Percentiles rank a stretch among this genome's conserved stretches.
These are phyloP conservation scores for Drosophila quinaria DNA, from an alignment of 2,888 invertebrate species.

Conservation along the genomic window DNA sequence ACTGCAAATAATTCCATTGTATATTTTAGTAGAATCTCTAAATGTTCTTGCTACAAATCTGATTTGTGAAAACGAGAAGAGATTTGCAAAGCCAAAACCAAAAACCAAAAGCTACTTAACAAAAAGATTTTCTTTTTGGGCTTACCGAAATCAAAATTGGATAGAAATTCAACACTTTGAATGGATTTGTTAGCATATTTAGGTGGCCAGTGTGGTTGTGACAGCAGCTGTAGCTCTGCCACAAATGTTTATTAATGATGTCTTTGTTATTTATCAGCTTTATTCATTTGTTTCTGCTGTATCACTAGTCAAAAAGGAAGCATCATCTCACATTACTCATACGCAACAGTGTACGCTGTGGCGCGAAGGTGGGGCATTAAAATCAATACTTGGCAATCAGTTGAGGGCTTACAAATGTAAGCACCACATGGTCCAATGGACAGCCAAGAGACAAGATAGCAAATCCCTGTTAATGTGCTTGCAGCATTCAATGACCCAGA, in stretches of 20 bases:
- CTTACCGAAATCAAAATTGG: conserved; percentile 35
- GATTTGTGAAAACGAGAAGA: conserved; percentile 47
- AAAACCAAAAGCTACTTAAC: conserved; percentile 43
- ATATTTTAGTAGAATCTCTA: conserved; percentile 15
- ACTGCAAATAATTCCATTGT: not conserved
- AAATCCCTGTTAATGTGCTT: conserved; percentile 69
- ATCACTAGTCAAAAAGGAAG: conserved; percentile 4
- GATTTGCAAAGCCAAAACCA: conserved; percentile 18
- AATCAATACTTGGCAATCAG: conserved; percentile 75
- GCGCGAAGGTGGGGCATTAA: conserved; percentile 14
- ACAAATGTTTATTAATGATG: conserved; percentile 69
- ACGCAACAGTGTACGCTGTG: conserved; percentile 18
- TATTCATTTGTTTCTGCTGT: conserved; percentile 43
- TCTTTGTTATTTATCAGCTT: conserved; percentile 56
- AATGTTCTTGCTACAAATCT: conserved; percentile 49
- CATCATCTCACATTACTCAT: conserved; percentile 48
- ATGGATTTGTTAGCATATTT: conserved; percentile 50
- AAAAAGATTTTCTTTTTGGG: conserved; percentile 16
- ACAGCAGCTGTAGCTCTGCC: conserved; percentile 40
- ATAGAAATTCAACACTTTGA: conserved; percentile 44
- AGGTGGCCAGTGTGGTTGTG: conserved; percentile 48
- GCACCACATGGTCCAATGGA: conserved; percentile 61
- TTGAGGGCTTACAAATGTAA: conserved; percentile 66
- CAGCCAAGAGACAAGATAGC: conserved; percentile 47
- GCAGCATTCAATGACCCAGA: conserved; percentile 58